Evolutionary conservation across 2,888 invertebrate species (phyloP), one percentile per base, ranked within the genome.

Genomic region (Bugula neritina): DNA sequence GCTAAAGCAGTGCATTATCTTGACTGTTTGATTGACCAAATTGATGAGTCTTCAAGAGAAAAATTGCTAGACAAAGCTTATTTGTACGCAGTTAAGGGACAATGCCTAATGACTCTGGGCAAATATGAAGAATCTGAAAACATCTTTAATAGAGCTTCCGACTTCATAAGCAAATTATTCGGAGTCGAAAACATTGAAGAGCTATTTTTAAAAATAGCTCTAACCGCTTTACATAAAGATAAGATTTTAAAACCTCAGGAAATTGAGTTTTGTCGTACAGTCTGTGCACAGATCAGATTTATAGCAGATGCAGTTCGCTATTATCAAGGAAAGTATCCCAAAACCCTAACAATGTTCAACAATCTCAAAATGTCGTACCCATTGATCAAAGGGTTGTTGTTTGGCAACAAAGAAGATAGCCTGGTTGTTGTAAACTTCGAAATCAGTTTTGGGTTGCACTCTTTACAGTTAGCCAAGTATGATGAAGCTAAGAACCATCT

Each of bases 321-420:
- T n/a, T 31, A 63, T 63, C 63, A 63, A 31, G 63, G 63, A 13
- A 63, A 31, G 31, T 31, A 63, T n/a, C 27, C 27, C 31, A 63
- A 63, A 34, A 27, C 27, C 1, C 63, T 21, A n/a, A 25, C 27
- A 10, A 31, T 31, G n/a, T 63, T 63, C 31, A 13, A 31, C 10
- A 31, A 63, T 63, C 31, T 63, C 31, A 25, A 21, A n/a, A 31
- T 31, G 13, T 13, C 25, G 10, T 63, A 31, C 27, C 2, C 10
- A 31, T n/a, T 31, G 2, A 13, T 63, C 10, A 21, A 31, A n/a
- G 5, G n/a, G 21, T 2, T 25, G 31, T 10, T 63, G 63, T 25
- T 17, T 17, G 63, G 31, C n/a, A 10, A 25, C 21, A 5, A 21
- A 25, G 34, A 27, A n/a, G 25, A 31, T 2, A 63, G 34, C 31